phyloP scores from a whole-genome alignment of 1,140 invertebrate species.

The Hylaeus volcanicus region DNA sequence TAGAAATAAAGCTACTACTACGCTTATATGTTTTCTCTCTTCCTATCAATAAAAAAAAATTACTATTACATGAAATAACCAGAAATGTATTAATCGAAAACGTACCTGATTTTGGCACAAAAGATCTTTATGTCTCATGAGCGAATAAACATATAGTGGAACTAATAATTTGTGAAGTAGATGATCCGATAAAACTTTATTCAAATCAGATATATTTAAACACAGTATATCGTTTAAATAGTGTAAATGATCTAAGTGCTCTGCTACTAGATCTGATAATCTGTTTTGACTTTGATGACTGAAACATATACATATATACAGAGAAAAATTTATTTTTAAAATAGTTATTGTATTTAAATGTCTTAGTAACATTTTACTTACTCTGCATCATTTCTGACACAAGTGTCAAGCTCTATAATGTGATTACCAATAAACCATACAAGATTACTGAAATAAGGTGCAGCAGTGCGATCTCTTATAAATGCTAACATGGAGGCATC shows the following conservation, averaged over 20 bases:
- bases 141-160: slow-evolving; percentile 96
- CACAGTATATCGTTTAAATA: slow-evolving; percentile 98
- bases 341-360: slow-evolving; percentile 18
- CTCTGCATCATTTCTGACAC: slow-evolving; percentile 97
- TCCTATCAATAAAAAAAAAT: slow-evolving; percentile 67
- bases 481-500: slow-evolving; percentile 97
- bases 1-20: slow-evolving; percentile 94
- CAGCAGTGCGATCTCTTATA: slow-evolving; percentile 96
- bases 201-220: slow-evolving; percentile 95
- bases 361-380: slow-evolving; percentile 81
- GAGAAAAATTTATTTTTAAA: neutral
- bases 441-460: slow-evolving; percentile 98
- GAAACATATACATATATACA: slow-evolving; percentile 70
- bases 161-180: slow-evolving; percentile 95
- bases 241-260: slow-evolving; percentile 98
- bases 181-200: slow-evolving; percentile 97
- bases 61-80: slow-evolving; percentile 16
- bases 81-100: slow-evolving; percentile 15
- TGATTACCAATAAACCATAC: slow-evolving; percentile 99
- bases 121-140: slow-evolving; percentile 81
- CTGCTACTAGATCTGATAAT: slow-evolving; percentile 96
- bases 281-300: slow-evolving; percentile 95
- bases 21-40: slow-evolving; percentile 83
- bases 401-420: slow-evolving; percentile 96
- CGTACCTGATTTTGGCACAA: slow-evolving; percentile 76